phyloP scores from a whole-genome alignment of 1,140 invertebrate genomes.

The Megalopta genalis region DNA sequence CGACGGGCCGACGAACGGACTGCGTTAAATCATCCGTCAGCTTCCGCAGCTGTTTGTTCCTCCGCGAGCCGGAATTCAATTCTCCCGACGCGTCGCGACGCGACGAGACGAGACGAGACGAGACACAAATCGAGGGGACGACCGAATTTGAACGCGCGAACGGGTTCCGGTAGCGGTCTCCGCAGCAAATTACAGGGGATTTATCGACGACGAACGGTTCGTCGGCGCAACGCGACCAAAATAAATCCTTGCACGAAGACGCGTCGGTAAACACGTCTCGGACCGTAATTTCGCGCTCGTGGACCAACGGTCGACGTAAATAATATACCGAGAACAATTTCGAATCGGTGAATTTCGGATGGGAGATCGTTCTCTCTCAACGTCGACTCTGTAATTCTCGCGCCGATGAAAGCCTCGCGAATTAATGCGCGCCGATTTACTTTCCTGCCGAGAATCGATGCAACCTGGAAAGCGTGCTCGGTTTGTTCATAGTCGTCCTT shows the following conservation, averaged over 20 bases:
- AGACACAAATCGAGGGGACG: conserved; percentile 70
- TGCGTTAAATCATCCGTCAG: conserved; percentile 70
- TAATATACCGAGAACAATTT: background rate
- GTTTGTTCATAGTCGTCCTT: background rate
- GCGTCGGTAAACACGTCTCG: background rate
- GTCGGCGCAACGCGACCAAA: background rate
- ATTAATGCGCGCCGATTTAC: background rate
- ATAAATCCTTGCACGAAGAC: conserved; percentile 3
- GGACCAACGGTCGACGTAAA: background rate
- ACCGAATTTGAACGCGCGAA: conserved; percentile 68
- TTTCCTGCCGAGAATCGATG: too few relatives aligned
- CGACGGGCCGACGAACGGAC: background rate
- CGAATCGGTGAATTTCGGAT: background rate
- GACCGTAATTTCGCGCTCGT: background rate
- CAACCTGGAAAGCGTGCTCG: background rate
- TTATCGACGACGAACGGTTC: background rate
- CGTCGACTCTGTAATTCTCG: too few relatives aligned
- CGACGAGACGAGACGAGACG: too few relatives aligned
- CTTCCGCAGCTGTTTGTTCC: conserved; percentile 73
- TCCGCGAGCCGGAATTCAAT: conserved; percentile 74
- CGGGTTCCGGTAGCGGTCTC: conserved; percentile 17
- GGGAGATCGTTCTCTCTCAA: too few relatives aligned
- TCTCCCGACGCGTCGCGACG: too few relatives aligned
- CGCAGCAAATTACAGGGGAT: conserved; percentile 3
- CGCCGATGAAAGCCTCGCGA: background rate